Conservation (phyloP, 2,888 invertebrate genomes). For the Scaptomyza cyrtandrae region DNA sequence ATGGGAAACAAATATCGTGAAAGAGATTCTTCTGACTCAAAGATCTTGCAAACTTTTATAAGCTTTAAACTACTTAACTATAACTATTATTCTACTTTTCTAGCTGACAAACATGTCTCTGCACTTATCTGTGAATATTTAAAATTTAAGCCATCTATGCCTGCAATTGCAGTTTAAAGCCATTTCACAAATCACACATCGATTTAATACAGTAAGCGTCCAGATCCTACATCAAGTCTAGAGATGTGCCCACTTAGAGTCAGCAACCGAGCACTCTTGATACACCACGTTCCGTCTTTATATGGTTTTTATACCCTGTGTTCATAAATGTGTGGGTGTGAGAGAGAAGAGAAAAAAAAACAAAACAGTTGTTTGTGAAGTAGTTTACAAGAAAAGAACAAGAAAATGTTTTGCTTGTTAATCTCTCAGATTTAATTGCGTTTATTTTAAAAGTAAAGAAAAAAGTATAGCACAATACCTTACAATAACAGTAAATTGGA, state of each 20-base stretch:
- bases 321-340: no score
- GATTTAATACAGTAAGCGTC: constrained; percentile 51
- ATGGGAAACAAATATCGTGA: neutral
- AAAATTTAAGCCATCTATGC: constrained; percentile 7
- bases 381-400: no score
- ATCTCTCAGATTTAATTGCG: no score
- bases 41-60: neutral
- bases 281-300: neutral
- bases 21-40: neutral
- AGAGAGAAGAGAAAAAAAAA: no score
- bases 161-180: constrained; percentile 54
- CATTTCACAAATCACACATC: constrained; percentile 68
- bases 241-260: constrained; percentile 49
- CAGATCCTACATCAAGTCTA: constrained; percentile 32
- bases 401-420: no score
- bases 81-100: neutral
- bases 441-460: no score
- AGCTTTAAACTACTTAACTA: neutral
- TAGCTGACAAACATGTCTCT: neutral
- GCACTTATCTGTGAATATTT: constrained; percentile 1
- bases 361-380: no score
- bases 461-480: no score
- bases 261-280: constrained; percentile 6
- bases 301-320: constrained; percentile 24
- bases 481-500: no score